Evolutionary conservation across 1,140 invertebrate genomes (phyloP), one percentile per base, ranked within the genome.

Genomic region (Dinoponera quadriceps): DNA sequence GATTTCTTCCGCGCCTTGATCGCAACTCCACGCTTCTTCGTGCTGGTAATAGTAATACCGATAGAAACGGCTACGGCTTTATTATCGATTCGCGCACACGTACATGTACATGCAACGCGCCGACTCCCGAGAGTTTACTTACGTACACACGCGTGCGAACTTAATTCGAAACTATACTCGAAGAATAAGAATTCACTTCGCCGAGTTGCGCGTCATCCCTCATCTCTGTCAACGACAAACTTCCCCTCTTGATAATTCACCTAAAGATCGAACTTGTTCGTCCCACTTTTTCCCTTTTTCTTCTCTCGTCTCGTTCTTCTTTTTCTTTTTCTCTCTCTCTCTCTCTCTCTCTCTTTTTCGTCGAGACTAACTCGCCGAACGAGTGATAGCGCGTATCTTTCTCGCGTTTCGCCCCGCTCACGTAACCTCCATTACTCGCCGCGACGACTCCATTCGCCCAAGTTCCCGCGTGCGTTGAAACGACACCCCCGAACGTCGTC

Each of bases 351-450:
- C 7, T 9, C 59, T 55, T 49, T 59, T 18, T 66, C 20, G 22
- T 38, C 14, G 14, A 33, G n/a, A 33, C 11, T 38, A 62, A 62
- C 38, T 20, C 20, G 9, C 13, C 14, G 29, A 16, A 33, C 25
- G 20, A 65, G 33, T 57, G 48, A 57, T 44, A 51, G 38, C 33
- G 51, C 9, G 20, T 27, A 20, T 65, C 60, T 20, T 68, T 27
- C 60, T 75, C 75, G 54, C 72, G 51, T 84, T 88, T 78, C 81
- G 54, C 84, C 62, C 66, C 75, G 66, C 57, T 73, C 62, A 55
- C 51, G 33, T 44, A 44, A 44, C 38, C 38, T 9, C 38, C 38
- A 44, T 82, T 78, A 72, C 78, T 68, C 54, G 44, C 44, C 22
- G 16, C 66, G 18, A 27, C 48, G 20, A 25, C 29, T 77, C 16